Base-by-base conservation (phyloP, 2,888 invertebrate species). In the Dione vanillae region DNA sequence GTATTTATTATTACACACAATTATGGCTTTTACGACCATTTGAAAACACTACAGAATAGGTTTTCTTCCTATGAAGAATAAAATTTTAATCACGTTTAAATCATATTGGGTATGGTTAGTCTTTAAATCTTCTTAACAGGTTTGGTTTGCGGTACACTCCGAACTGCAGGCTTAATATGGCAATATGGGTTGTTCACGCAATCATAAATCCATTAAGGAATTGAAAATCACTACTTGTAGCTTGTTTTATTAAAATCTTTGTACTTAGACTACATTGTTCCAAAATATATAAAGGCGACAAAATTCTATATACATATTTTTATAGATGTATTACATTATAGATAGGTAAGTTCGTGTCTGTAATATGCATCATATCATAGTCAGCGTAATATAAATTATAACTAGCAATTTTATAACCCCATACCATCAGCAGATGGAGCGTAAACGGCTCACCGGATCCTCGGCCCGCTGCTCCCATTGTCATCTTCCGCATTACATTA, bases 391-490 rank as follows among this genome's bases (percentile, higher is more conserved):
- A 12, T 51, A 64, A 51, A 37, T 37, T 37, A 16, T 40, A 40
- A 51, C 14, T n/a, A 35, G 51, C 37, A 51, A 59, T 68, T 51
- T 47, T 27, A 70, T 65, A 65, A 67, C 62, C 67, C 59, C 67
- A 69, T 54, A 62, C 62, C 70, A 75, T 79, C 80, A 77, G 76
- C 82, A 85, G 89, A 90, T 92, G 90, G 87, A 85, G 84, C 90
- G 88, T 89, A 88, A 89, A 88, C 85, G 79, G 79, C 82, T 82
- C 78, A 77, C 87, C 91, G 92, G 92, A 92, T 85, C 86, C 85
- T 76, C 83, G 91, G 88, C 83, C 86, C 84, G 88, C 74, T 87
- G 89, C 81, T 78, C 82, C 85, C 83, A 88, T 89, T 91, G 90
- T 91, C 81, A 82, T 85, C 87, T 91, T 89, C 89, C 89, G 89